Evolutionary conservation across 2,888 invertebrate genomes (phyloP).

Genomic region (Tryphoninae sp.): DNA sequence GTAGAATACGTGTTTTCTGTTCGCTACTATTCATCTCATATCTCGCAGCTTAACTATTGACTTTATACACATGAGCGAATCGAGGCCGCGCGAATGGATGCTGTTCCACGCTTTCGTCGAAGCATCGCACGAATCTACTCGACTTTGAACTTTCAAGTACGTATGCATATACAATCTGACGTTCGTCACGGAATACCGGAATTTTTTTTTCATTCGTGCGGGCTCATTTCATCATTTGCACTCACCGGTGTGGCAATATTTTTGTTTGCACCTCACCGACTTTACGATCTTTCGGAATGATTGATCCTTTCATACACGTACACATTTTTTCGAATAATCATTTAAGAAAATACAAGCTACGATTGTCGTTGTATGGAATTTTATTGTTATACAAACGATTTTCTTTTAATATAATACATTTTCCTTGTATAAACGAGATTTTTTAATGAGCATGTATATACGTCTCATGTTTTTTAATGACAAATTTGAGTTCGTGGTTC

Average conservation of each 20-base stretch:
- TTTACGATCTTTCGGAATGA: not conserved
- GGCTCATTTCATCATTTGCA: conserved; percentile 9
- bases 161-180: not conserved
- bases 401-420: not conserved
- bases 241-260: not conserved
- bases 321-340: not conserved
- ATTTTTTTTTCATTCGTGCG: not conserved
- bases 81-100: conserved; percentile 28
- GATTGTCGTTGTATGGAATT: too few species aligned
- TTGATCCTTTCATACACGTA: not conserved
- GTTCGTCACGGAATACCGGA: not conserved
- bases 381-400: not conserved
- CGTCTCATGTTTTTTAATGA: too few species aligned
- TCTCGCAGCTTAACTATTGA: conserved; percentile 42
- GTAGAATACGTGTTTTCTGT: not conserved
- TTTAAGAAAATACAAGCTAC: not conserved
- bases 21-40: conserved; percentile 17
- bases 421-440: too few species aligned
- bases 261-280: conserved; percentile 8
- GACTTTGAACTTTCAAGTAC: conserved; percentile 39
- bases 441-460: too few species aligned
- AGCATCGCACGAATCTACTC: conserved; percentile 29
- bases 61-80: conserved; percentile 29
- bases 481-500: too few species aligned
- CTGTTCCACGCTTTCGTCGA: conserved; percentile 10